phyloP scores from a whole-genome alignment of 1,140 invertebrate genomes.

The Helicoverpa zea region DNA sequence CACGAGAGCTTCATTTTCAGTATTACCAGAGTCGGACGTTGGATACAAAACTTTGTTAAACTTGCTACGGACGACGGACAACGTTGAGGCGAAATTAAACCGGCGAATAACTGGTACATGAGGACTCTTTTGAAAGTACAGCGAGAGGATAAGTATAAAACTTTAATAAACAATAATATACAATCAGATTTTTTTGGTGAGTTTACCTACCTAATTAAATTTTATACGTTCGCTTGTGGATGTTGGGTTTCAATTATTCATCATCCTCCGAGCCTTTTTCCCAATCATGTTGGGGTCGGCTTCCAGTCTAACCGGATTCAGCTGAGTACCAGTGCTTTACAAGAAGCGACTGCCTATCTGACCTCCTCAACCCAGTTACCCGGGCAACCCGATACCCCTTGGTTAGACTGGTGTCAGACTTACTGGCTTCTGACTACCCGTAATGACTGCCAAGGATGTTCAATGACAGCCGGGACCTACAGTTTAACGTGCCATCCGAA shows the following conservation, averaged over 20 bases:
- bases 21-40: constrained; percentile 63
- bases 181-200: neutral
- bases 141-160: constrained; percentile 5
- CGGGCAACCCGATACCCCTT: too few relatives aligned
- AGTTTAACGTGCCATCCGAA: too few relatives aligned
- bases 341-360: too few relatives aligned
- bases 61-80: constrained; percentile 40
- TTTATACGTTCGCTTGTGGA: neutral
- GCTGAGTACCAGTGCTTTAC: too few relatives aligned
- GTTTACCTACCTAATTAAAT: neutral
- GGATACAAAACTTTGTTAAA: constrained; percentile 63
- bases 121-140: constrained; percentile 23
- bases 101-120: constrained; percentile 5
- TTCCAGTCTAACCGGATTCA: too few relatives aligned
- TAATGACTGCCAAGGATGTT: too few relatives aligned
- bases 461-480: too few relatives aligned
- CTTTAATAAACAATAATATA: constrained; percentile 35
- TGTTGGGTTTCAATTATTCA: neutral
- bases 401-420: too few relatives aligned
- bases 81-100: constrained; percentile 42
- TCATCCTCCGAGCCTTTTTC: too few relatives aligned
- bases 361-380: too few relatives aligned
- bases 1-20: constrained; percentile 74
- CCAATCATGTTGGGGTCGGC: too few relatives aligned
- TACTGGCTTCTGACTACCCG: too few relatives aligned